Percentiles rank a stretch among this genome's conserved stretches.
Conservation (phyloP, 2,113 vertebrate species). For the Nyctibius bracteatus region DNA sequence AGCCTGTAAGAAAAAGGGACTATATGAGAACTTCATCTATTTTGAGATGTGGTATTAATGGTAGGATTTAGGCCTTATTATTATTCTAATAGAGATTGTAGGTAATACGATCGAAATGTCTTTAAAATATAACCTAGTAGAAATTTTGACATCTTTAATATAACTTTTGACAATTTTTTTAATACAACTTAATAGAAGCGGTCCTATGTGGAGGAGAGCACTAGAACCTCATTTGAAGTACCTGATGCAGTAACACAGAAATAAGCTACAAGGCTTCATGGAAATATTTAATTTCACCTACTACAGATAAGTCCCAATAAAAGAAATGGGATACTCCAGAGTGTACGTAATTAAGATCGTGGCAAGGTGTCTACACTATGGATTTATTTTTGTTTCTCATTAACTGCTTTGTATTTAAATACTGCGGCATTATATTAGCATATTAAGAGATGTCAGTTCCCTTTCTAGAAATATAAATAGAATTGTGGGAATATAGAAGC, state of each 20-base stretch:
- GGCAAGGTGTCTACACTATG: not conserved
- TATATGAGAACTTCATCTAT: not conserved
- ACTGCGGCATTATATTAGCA: not conserved
- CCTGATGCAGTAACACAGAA: not conserved
- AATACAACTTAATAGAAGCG: not conserved
- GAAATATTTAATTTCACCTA: not conserved
- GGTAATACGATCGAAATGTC: not conserved
- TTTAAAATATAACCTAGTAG: not conserved
- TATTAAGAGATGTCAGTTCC: not conserved
- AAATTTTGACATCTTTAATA: not conserved
- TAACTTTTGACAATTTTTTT: not conserved
- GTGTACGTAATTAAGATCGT: not conserved
- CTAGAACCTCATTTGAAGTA: not conserved
- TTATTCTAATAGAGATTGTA: not conserved
- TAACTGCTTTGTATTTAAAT: not conserved
- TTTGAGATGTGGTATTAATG: not conserved
- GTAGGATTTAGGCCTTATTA: not conserved
- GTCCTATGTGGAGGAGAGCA: not conserved
- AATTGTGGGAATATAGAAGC: slow-evolving; percentile 24
- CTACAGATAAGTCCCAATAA: not conserved
- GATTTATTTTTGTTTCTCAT: not conserved
- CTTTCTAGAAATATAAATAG: slow-evolving; percentile 33
- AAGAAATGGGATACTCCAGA: not conserved
- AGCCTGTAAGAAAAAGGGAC: not conserved
- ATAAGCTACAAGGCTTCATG: not conserved